Conservation (phyloP, 2,888 invertebrate species). For the Myopa testacea region DNA sequence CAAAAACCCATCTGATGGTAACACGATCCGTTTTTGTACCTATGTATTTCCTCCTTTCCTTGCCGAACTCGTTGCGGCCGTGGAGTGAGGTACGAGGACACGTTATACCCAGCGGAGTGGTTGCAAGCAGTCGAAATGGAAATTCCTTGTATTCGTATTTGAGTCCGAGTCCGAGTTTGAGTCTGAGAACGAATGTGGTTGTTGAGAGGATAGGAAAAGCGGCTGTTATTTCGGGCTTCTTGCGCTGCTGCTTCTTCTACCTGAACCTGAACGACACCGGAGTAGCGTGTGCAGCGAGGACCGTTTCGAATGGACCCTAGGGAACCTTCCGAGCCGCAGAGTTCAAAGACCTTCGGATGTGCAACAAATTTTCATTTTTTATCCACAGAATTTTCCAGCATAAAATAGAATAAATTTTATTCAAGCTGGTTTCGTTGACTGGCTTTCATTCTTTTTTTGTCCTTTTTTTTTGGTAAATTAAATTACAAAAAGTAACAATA, state of each 20-base stretch:
- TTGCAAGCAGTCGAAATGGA: neutral
- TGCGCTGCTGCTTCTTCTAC: neutral
- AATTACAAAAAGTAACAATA: neutral
- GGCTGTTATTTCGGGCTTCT: neutral
- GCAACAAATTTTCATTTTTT: slow-evolving; percentile 9
- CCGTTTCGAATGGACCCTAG: slow-evolving; percentile 13
- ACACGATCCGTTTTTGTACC: slow-evolving; percentile 45
- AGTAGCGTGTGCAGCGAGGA: neutral
- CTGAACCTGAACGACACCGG: neutral
- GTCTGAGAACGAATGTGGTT: neutral
- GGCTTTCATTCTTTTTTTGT: neutral
- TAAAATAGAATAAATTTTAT: neutral
- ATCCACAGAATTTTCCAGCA: neutral
- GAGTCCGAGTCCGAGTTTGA: neutral
- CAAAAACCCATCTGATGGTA: slow-evolving; percentile 43
- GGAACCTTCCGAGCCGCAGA: slow-evolving; percentile 17
- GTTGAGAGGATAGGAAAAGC: neutral
- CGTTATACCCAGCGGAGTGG: neutral
- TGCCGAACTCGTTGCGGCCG: slow-evolving; percentile 15
- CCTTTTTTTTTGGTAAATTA: neutral
- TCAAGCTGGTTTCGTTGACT: neutral
- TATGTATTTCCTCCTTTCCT: slow-evolving; percentile 24
- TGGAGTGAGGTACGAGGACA: no score
- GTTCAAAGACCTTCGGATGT: slow-evolving; percentile 30
- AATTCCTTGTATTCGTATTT: slow-evolving; percentile 8